A percentile compares a stretch with the other conserved stretches of the same genome.
phyloP scores from a whole-genome alignment of 2,888 invertebrate genomes.

The Xestia ashworthii region DNA sequence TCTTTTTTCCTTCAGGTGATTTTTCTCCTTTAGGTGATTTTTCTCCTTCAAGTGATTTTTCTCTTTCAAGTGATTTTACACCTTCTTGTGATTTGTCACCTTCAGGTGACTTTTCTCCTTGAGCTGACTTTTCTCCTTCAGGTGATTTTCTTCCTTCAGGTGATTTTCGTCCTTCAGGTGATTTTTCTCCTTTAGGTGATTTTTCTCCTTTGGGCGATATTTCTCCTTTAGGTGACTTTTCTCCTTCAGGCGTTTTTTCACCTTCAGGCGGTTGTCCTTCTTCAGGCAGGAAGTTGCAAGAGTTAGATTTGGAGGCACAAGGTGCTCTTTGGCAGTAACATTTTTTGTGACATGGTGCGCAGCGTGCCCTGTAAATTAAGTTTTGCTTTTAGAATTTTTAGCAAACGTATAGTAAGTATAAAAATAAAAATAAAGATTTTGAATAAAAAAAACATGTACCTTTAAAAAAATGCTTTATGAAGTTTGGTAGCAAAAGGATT shows the following conservation, averaged over 20 bases:
- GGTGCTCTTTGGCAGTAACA: constrained; percentile 30
- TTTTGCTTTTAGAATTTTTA: neutral
- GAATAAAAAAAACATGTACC: constrained; percentile 26
- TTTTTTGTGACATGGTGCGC: neutral
- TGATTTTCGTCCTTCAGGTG: rapidly evolving
- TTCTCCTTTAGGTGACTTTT: neutral
- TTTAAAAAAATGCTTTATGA: neutral
- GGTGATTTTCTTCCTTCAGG: rapidly evolving
- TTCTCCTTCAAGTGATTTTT: too few species aligned
- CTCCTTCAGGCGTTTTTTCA: too few species aligned
- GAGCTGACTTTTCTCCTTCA: rapidly evolving
- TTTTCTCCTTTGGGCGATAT: too few species aligned
- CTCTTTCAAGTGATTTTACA: rapidly evolving
- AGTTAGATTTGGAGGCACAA: constrained; percentile 21
- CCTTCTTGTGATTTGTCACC: neutral
- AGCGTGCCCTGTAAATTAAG: constrained; percentile 39
- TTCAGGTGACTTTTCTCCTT: neutral
- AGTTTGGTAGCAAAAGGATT: neutral
- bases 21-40: too few species aligned
- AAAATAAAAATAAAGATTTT: neutral
- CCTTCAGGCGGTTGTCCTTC: too few species aligned
- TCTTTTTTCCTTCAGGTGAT: rapidly evolving
- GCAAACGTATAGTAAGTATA: neutral
- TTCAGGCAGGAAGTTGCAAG: neutral
- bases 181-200: neutral